Evolutionary conservation across 2,113 vertebrate genomes (phyloP).

Genomic region (Pseudopipra pipra): DNA sequence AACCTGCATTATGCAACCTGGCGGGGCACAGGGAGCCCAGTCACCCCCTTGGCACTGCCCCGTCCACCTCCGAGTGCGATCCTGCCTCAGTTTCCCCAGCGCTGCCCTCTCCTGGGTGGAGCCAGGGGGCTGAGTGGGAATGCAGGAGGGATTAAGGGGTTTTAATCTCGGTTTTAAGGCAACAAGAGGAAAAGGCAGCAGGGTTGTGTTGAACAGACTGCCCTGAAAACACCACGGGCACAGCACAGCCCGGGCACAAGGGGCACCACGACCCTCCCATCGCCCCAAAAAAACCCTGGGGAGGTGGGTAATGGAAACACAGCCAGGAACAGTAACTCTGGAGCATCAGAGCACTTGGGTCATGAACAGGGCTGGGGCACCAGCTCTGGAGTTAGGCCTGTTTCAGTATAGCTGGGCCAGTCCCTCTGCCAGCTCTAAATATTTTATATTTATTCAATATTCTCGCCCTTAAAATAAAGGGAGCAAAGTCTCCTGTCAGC

Average conservation of each 20-base stretch:
- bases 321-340: neutral
- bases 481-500: rapidly evolving
- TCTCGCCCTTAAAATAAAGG: neutral
- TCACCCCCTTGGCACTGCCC: neutral
- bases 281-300: rapidly evolving
- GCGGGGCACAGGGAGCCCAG: neutral
- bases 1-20: rapidly evolving
- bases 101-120: rapidly evolving
- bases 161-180: neutral
- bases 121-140: neutral
- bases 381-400: neutral
- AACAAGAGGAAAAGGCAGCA: neutral
- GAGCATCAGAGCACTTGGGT: neutral
- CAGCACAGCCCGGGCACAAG: neutral
- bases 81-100: neutral
- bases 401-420: neutral
- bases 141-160: neutral
- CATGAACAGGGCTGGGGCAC: rapidly evolving
- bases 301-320: neutral
- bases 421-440: neutral
- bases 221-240: neutral
- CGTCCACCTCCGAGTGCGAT: rapidly evolving
- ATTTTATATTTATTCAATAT: neutral
- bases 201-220: neutral
- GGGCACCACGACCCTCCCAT: rapidly evolving